A percentile compares a stretch with the other conserved stretches of the same genome.
These are phyloP conservation scores for Dinomys branickii DNA, from an alignment of 2,113 vertebrate species.

Conservation along the genomic window DNA sequence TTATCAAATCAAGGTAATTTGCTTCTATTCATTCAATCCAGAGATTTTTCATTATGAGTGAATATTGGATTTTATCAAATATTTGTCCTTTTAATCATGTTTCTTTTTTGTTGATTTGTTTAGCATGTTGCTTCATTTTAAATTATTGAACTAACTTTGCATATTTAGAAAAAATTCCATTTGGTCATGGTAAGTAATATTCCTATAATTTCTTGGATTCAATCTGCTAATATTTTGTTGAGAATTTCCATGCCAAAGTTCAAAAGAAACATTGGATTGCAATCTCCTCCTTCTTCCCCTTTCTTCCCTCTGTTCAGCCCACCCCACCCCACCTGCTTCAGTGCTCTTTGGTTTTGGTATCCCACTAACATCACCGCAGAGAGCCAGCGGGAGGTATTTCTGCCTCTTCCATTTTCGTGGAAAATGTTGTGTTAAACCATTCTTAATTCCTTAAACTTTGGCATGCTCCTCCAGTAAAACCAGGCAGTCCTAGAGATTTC, in stretches of 20 bases:
- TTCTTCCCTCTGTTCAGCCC: background rate
- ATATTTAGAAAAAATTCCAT: background rate
- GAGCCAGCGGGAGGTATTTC: background rate
- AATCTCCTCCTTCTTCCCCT: background rate
- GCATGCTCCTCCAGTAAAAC: background rate
- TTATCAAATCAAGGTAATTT: background rate
- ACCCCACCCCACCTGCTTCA: background rate
- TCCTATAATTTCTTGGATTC: background rate
- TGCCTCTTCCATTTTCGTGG: background rate
- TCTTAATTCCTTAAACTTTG: background rate
- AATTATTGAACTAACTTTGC: background rate
- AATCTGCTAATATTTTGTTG: background rate
- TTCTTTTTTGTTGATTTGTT: background rate
- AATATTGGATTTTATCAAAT: background rate
- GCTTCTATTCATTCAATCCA: background rate
- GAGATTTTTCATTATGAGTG: background rate
- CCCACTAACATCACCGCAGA: background rate
- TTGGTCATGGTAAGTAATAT: background rate
- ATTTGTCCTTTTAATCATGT: background rate
- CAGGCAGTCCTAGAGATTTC: background rate
- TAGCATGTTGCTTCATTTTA: background rate
- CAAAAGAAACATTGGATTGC: background rate
- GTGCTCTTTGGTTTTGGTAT: background rate
- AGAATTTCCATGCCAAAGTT: slow-evolving; percentile 5
- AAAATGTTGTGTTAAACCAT: background rate